phyloP scores from a whole-genome alignment of 2,113 vertebrate genomes.

The Ardeotis arabs region DNA sequence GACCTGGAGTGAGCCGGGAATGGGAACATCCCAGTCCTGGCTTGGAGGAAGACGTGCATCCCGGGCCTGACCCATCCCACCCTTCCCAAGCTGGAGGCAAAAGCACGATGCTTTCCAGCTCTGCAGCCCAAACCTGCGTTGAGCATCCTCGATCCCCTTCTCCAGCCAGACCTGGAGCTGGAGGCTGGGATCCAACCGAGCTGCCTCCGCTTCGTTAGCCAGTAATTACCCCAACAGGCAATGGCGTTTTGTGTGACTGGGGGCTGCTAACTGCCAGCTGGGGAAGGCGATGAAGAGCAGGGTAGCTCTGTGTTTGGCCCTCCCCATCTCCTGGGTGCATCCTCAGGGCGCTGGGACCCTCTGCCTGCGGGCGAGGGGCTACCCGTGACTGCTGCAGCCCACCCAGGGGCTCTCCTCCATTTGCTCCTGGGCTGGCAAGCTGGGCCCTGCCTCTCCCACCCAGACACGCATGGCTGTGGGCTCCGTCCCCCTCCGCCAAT shows the following conservation, averaged over 20 bases:
- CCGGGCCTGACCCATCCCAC: accelerated
- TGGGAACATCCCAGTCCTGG: accelerated
- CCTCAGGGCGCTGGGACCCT: accelerated
- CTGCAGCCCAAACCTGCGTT: background rate
- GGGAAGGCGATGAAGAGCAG: background rate
- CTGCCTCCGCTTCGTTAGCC: background rate
- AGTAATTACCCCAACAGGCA: background rate
- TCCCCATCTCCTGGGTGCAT: accelerated
- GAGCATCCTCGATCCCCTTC: background rate
- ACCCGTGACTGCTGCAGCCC: accelerated
- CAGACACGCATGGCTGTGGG: accelerated
- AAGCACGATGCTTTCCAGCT: background rate
- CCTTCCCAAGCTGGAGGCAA: background rate
- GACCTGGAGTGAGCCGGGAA: background rate
- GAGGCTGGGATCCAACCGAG: background rate
- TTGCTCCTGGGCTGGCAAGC: background rate
- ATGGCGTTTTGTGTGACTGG: background rate
- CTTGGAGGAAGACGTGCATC: accelerated
- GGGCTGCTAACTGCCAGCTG: background rate
- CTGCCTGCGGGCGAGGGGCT: accelerated
- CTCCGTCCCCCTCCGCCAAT: background rate
- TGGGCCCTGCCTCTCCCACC: background rate
- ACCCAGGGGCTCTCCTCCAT: background rate
- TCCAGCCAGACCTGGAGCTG: background rate
- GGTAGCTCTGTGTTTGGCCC: background rate